Evolutionary conservation across 2,888 invertebrate genomes (phyloP), one percentile per base, ranked within the genome.

Genomic region (Trichopria drosophilae): DNA sequence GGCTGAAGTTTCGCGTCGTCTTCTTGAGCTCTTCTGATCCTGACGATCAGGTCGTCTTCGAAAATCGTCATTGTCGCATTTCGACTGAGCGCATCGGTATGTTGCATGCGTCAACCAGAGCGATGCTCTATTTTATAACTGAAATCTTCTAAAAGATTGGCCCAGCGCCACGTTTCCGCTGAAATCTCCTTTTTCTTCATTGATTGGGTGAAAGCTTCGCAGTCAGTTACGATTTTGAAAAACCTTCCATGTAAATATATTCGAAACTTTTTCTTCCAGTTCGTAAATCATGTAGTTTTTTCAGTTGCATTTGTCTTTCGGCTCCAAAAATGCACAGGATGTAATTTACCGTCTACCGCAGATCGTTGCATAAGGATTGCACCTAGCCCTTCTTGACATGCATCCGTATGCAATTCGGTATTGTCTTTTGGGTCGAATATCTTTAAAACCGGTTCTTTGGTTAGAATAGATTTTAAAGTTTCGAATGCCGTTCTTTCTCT

Each of bases 61-160:
- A 13, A 6, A 9, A 42, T 16, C 19, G 19, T 19, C 29, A 29
- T 29, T 22, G 9, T 31, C n/a, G 24, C 24, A 18, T 16, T 12
- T 2, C 41, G 45, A 20, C 45, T 46, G 10, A 37, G 13, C 19
- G 46, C 46, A 10, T 46, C 46, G 1, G 31, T 37, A 31, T 46
- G 46, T 9, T 4, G 28, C 46, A 46, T 46, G 5, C 29, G 29
- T 5, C 4, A 20, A n/a, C n/a, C n/a, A n/a, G n/a, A n/a, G n/a
- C n/a, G n/a, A n/a, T n/a, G n/a, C n/a, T n/a, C n/a, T n/a, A n/a
- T n/a, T n/a, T n/a, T n/a, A n/a, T n/a, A n/a, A n/a, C n/a, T n/a
- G n/a, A n/a, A n/a, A n/a, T n/a, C n/a, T n/a, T n/a, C n/a, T n/a
- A n/a, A n/a, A n/a, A n/a, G n/a, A n/a, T n/a, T n/a, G n/a, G n/a